These are phyloP conservation scores for Netelia inedita DNA, from an alignment of 2,888 invertebrate genomes.

Conservation along the genomic window DNA sequence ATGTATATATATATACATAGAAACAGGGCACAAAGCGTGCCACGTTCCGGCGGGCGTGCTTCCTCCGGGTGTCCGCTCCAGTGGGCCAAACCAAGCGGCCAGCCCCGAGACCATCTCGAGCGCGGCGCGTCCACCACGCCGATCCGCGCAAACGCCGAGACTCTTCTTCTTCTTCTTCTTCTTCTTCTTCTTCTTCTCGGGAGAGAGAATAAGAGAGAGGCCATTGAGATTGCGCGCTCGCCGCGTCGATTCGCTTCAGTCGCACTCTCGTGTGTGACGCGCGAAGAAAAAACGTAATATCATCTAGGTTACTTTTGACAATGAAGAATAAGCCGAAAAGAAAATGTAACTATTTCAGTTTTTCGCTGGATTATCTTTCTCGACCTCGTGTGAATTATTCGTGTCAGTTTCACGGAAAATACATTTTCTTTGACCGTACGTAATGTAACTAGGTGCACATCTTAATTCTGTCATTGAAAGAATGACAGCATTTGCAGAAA, in stretches of 20 bases:
- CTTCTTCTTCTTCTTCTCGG: background rate
- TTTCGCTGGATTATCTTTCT: background rate
- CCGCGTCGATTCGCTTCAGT: constrained; percentile 74
- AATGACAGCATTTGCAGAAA: too few relatives aligned
- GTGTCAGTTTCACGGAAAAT: constrained; percentile 12
- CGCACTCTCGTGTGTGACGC: constrained; percentile 22
- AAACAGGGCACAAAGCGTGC: constrained; percentile 82
- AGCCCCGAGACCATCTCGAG: constrained; percentile 67
- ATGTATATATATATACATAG: constrained; percentile 32
- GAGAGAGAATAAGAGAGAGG: background rate
- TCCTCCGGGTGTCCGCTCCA: constrained; percentile 85
- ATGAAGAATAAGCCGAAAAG: background rate
- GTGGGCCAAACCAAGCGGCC: constrained; percentile 82
- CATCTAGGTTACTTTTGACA: constrained; percentile 6
- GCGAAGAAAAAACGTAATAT: constrained; percentile 29
- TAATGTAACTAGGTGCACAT: background rate
- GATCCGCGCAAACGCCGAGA: constrained; percentile 54
- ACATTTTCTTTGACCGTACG: background rate
- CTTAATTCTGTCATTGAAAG: too few relatives aligned
- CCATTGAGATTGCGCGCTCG: constrained; percentile 77
- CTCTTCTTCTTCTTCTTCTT: constrained; percentile 11
- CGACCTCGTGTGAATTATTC: background rate
- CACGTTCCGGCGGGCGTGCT: constrained; percentile 84
- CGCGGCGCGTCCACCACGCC: constrained; percentile 46
- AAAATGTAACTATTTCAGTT: background rate